Conservation (phyloP, 2,888 invertebrate genomes). For the Cheilosia variabilis region DNA sequence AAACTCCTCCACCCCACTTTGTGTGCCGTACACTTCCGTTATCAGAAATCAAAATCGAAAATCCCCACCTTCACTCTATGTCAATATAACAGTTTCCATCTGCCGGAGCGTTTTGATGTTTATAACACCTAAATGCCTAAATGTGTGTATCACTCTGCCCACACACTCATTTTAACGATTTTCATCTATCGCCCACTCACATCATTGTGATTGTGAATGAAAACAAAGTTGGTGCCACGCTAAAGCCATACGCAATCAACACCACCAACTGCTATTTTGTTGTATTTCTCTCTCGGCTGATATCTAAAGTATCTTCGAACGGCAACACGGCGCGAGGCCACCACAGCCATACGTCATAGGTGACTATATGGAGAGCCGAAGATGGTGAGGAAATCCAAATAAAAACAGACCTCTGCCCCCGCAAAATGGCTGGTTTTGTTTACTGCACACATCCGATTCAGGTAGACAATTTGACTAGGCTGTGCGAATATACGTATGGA, state of each 20-base stretch:
- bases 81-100: constrained; percentile 25
- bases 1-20: neutral
- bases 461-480: constrained; percentile 68
- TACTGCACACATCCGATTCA: constrained; percentile 57
- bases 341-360: constrained; percentile 52
- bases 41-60: neutral
- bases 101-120: neutral
- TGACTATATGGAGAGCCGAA: constrained; percentile 57
- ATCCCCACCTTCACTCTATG: neutral
- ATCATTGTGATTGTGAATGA: constrained; percentile 61
- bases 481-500: constrained; percentile 1
- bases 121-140: constrained; percentile 30
- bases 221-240: constrained; percentile 58
- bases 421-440: constrained; percentile 29
- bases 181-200: constrained; percentile 52
- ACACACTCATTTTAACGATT: constrained; percentile 15
- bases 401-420: constrained; percentile 45
- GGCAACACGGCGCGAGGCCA: constrained; percentile 31
- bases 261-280: constrained; percentile 30
- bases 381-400: constrained; percentile 43
- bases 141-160: constrained; percentile 1
- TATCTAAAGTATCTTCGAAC: constrained; percentile 33
- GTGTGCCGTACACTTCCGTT: neutral
- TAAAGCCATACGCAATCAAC: constrained; percentile 33
- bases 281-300: neutral